Evolutionary conservation across 1,140 invertebrate species (phyloP), one percentile per base, ranked within the genome.

Genomic region (Calephelis nemesis): DNA sequence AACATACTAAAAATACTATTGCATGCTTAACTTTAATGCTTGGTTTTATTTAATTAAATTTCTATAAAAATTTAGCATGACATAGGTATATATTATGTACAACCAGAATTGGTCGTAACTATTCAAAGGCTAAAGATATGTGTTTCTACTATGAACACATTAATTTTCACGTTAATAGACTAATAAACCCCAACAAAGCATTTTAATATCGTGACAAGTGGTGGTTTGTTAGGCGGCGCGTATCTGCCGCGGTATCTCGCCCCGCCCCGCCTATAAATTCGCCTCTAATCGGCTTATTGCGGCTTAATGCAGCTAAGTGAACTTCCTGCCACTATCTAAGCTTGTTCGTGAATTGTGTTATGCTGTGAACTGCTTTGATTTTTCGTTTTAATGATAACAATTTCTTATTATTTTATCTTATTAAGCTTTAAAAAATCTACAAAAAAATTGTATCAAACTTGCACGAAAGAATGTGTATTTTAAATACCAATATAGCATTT

Each of bases 281-380:
- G 15, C 48, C 69, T 12, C 66, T 74, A 74, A 74, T 74, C 70
- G 73, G 69, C 42, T 64, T 67, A 71, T 65, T 67, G 67, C 67
- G 67, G 67, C n/a, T 70, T 71, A 68, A 69, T 71, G 67, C 73
- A 67, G 64, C 70, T 71, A 66, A 74, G 62, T 63, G 70, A 67
- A 69, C 73, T 72, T 74, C 70, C 73, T 50, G 67, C 70, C 63
- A 47, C 67, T 74, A 72, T 69, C 70, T 74, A 65, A 68, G 62
- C 62, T 68, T 48, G 52, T 54, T 39, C 52, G 52, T 54, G 15
- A 19, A 54, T 54, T 30, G 52, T 54, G 19, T 54, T 54, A 54
- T 15, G 19, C 52, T 54, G 52, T 54, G 19, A 54, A 54, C 19
- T 54, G 15, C 52, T 54, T 54, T 54, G 52, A 19, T 54, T 54